Base-by-base conservation (phyloP, 2,888 invertebrate genomes). In the Drosophila neutralis region DNA sequence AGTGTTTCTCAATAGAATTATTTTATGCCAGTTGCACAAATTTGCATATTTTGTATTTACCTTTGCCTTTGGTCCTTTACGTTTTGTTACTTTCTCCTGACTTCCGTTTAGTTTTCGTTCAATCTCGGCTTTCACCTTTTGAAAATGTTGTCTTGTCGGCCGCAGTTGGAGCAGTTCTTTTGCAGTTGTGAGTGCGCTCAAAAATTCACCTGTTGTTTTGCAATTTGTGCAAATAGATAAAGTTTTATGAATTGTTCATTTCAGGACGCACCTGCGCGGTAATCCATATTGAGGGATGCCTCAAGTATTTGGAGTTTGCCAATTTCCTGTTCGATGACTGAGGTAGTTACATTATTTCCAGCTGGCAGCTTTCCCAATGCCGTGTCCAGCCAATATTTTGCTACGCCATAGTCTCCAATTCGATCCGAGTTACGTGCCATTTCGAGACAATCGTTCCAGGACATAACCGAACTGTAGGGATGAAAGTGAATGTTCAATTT, bases 401-500 rank as follows among this genome's bases (percentile, higher is more conserved):
- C 91, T 35, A 90, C 74, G 1, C 76, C 70, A 49, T 87, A 82
- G 56, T 91, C 87, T 15, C 87, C 90, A 59, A 83, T 80, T 36
- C 78, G 74, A 45, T 74, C 87, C n/a, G 91, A 90, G 27, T 79
- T 83, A 36, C 82, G 81, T 13, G 91, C 92, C 71, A 92, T 80
- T 76, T 90, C 86, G 35, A 91, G 80, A 73, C 92, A 92, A 69
- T 91, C 91, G 73, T 89, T 91, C 91, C 92, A 92, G 64, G 89
- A 87, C 91, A 92, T 92, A 69, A 82, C 76, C 2, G 89, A 89
- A 57, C 92, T 91, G 45, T 48, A 53, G 24, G 63, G 53, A 56
- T 49, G 31, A 69, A 78, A 69, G 7, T 10, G 6, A 42, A 45
- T 51, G 36, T 59, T 59, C 40, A 31, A 63, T 74, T 72, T 15